Percentiles rank a stretch among this genome's conserved stretches.
These are phyloP conservation scores for Sturnira hondurensis DNA, from an alignment of 2,113 vertebrate genomes.

Conservation along the genomic window DNA sequence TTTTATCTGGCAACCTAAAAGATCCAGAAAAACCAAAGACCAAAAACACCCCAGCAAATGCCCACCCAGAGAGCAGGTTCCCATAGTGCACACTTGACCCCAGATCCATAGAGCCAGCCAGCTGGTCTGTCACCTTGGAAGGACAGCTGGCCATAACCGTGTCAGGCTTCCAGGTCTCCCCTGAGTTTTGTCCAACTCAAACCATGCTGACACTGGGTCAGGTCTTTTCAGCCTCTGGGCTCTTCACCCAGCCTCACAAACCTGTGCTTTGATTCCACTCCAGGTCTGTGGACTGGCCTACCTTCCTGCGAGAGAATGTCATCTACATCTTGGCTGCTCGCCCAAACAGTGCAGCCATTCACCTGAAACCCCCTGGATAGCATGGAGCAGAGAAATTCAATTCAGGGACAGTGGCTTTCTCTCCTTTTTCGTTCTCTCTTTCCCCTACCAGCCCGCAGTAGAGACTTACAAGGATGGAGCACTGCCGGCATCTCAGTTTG, in stretches of 20 bases:
- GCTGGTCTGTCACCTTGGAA: neutral
- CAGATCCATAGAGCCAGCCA: neutral
- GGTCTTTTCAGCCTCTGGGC: neutral
- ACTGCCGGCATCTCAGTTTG: constrained; percentile 48
- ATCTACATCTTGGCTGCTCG: constrained; percentile 92
- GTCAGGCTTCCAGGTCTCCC: neutral
- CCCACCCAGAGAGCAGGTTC: neutral
- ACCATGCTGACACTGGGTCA: neutral
- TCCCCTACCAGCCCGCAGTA: constrained; percentile 37
- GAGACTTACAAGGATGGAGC: constrained; percentile 22
- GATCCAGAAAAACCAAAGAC: too few species aligned
- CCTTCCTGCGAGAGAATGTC: constrained; percentile 90
- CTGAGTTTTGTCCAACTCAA: neutral
- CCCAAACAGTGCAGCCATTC: constrained; percentile 92
- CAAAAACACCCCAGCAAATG: neutral
- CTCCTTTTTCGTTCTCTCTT: constrained; percentile 31
- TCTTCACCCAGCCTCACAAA: neutral
- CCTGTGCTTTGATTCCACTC: constrained; percentile 12
- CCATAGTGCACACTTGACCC: neutral
- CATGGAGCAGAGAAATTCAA: neutral
- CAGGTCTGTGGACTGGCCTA: constrained; percentile 88
- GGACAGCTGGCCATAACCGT: neutral
- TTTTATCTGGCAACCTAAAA: too few species aligned
- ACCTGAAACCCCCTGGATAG: constrained; percentile 90
- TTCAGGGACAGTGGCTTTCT: neutral